A percentile compares a stretch with the other conserved stretches of the same genome.
Evolutionary conservation across 2,888 invertebrate genomes (phyloP).

Genomic region (Tanytarsus gracilentus): DNA sequence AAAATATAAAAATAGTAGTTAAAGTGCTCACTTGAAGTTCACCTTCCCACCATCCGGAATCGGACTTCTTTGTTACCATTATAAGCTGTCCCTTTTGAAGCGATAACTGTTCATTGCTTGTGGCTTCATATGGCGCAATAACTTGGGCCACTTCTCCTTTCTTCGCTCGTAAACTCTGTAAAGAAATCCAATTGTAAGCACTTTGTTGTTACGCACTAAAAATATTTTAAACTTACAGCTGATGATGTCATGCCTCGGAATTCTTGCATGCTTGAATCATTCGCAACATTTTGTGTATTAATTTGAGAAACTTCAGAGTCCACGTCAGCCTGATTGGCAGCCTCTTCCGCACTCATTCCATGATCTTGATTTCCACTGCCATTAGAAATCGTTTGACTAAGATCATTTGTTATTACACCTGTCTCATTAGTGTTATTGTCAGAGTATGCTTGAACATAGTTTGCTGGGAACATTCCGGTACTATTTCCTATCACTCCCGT

Average conservation of each 20-base stretch:
- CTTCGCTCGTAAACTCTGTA: slow-evolving; percentile 54
- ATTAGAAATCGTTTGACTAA: slow-evolving; percentile 8
- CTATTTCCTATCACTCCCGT: slow-evolving; percentile 76
- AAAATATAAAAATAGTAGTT: neutral
- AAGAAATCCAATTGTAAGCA: slow-evolving; percentile 29
- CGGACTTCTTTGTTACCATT: slow-evolving; percentile 92
- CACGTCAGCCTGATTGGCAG: slow-evolving; percentile 38
- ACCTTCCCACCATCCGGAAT: slow-evolving; percentile 99
- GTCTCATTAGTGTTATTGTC: slow-evolving; percentile 33
- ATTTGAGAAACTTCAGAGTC: slow-evolving; percentile 45
- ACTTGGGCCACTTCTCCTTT: slow-evolving; percentile 91
- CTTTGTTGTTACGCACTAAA: no score
- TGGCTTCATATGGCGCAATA: slow-evolving; percentile 85
- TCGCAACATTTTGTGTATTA: slow-evolving; percentile 39
- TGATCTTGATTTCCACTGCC: neutral
- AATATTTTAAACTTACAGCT: neutral
- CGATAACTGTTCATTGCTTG: slow-evolving; percentile 83
- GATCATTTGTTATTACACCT: neutral
- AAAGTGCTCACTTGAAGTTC: slow-evolving; percentile 64
- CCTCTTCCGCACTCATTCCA: slow-evolving; percentile 24
- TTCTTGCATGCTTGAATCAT: slow-evolving; percentile 24
- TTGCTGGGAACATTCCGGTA: slow-evolving; percentile 93
- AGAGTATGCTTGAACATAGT: slow-evolving; percentile 86
- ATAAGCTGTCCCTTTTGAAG: slow-evolving; percentile 85
- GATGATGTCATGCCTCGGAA: slow-evolving; percentile 22